Evolutionary conservation across 1,140 invertebrate species (phyloP).

Genomic region (Cydia amplana): DNA sequence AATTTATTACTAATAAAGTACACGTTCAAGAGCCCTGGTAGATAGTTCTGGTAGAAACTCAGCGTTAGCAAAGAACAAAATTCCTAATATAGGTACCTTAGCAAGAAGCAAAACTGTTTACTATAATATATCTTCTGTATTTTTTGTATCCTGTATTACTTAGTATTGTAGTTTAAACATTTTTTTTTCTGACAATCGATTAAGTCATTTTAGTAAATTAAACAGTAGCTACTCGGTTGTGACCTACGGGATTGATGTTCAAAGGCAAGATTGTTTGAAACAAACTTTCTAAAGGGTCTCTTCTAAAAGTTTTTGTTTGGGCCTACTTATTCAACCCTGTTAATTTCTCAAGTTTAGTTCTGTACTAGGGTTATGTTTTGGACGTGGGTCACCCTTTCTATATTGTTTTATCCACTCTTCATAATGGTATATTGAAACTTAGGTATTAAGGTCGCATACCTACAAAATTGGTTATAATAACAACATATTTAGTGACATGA

Average conservation of each 20-base stretch:
- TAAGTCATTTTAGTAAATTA: not conserved
- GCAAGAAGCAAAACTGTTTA: no score
- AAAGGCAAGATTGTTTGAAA: constrained; percentile 7
- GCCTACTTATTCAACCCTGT: constrained; percentile 6
- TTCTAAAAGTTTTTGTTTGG: constrained; percentile 9
- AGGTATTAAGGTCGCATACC: not conserved
- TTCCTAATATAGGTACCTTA: no score
- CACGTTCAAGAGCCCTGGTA: no score
- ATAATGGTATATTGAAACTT: not conserved
- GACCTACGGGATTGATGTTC: constrained; percentile 2
- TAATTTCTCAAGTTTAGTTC: not conserved
- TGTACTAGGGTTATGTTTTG: not conserved
- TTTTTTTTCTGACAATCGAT: not conserved
- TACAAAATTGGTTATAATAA: no score
- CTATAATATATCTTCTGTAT: no score
- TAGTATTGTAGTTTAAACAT: no score
- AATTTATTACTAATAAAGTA: no score
- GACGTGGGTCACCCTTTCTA: not conserved
- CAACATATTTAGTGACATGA: no score
- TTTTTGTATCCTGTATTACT: no score
- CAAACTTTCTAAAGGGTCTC: not conserved
- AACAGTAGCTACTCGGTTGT: not conserved
- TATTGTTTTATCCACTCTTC: not conserved
- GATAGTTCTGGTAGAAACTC: no score
- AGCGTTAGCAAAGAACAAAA: no score